Conservation (phyloP, 2,888 invertebrate genomes). For the Spatulosminthurus flaviceps region DNA sequence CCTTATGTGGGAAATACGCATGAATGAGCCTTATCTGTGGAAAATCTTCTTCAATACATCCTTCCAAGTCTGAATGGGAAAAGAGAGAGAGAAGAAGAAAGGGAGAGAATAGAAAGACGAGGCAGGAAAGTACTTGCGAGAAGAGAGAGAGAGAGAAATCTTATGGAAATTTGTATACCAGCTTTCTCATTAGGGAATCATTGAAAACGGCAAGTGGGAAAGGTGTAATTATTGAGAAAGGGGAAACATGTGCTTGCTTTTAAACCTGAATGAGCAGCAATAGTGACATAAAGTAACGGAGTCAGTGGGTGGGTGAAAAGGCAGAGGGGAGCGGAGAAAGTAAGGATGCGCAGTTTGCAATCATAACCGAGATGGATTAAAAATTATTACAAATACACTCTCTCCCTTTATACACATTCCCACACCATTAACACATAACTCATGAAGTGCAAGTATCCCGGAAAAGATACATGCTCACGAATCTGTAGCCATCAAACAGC, state of each 20-base stretch:
- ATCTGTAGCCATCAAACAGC: too few relatives aligned
- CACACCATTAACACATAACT: too few relatives aligned
- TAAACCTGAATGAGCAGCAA: conserved; percentile 2
- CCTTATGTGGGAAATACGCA: not conserved
- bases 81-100: not conserved
- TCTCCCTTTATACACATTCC: too few relatives aligned
- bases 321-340: not conserved
- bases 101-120: too few relatives aligned
- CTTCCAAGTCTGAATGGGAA: not conserved
- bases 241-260: conserved; percentile 25
- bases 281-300: not conserved
- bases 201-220: conserved; percentile 29
- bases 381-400: conserved; percentile 9
- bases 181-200: conserved; percentile 30
- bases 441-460: too few relatives aligned
- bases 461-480: too few relatives aligned
- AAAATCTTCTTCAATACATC: not conserved
- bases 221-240: conserved; percentile 36
- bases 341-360: conserved; percentile 12
- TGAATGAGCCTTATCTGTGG: not conserved
- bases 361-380: conserved; percentile 27
- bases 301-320: conserved; percentile 18
- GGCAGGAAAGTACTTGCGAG: not conserved
- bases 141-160: conserved; percentile 4
- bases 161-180: conserved; percentile 20